Conservation (phyloP, 30 jellyfish, hydroid and myxozoan genomes). For the Phacellophora camtschatica region DNA sequence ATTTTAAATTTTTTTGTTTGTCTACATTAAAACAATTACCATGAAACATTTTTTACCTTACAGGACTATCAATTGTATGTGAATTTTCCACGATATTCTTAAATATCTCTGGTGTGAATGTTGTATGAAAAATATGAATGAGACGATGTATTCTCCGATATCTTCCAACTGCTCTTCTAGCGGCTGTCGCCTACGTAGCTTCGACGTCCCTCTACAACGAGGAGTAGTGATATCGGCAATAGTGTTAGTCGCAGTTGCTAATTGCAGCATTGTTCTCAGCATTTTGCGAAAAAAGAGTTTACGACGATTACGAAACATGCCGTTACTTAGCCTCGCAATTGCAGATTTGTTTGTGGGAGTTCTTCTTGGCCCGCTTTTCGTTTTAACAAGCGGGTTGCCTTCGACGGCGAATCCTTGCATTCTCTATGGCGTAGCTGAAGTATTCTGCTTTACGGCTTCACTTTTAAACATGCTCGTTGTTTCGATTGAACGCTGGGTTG, state of each 20-base stretch:
- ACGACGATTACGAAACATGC: conserved; percentile 34
- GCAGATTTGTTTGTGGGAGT: conserved; percentile 41
- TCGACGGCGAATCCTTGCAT: background rate
- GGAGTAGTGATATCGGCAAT: background rate
- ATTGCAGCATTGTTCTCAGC: background rate
- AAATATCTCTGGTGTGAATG: too few species aligned
- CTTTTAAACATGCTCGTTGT: conserved; percentile 41
- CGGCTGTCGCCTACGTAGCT: too few species aligned
- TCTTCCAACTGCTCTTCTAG: too few species aligned
- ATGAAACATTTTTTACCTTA: too few species aligned
- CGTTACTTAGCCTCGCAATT: conserved; percentile 40
- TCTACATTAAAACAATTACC: too few species aligned
- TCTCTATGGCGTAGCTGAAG: conserved; percentile 2
- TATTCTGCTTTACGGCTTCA: conserved; percentile 42
- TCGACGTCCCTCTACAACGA: too few species aligned
- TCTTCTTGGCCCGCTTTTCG: conserved; percentile 23
- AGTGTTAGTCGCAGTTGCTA: background rate
- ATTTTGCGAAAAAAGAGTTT: conserved; percentile 18
- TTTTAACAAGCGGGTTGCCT: background rate
- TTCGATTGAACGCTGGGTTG: conserved; percentile 38
- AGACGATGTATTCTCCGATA: too few species aligned
- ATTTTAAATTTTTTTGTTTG: too few species aligned
- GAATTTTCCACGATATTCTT: too few species aligned
- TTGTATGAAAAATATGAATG: too few species aligned
- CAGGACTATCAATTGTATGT: too few species aligned